phyloP scores from a whole-genome alignment of 2,888 invertebrate species.

The Papilio elwesi region DNA sequence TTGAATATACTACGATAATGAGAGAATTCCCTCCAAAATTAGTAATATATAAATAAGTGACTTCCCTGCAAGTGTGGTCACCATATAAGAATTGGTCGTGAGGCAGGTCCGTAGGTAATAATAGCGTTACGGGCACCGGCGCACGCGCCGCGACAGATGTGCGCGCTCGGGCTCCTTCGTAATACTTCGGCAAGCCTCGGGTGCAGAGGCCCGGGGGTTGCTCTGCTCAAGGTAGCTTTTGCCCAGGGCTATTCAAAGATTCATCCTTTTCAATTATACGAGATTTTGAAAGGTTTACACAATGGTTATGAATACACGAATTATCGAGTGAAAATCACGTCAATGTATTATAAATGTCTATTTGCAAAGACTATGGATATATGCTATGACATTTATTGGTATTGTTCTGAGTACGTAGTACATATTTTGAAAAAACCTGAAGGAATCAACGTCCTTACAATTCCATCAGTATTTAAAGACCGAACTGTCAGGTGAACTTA shows the following conservation, averaged over 20 bases:
- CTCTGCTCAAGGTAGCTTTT: slow-evolving; percentile 5
- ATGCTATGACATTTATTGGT: too few species aligned
- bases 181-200: slow-evolving; percentile 46
- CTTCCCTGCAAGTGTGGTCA: slow-evolving; percentile 2
- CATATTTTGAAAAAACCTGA: too few species aligned
- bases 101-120: slow-evolving; percentile 45
- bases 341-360: too few species aligned
- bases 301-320: too few species aligned
- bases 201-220: slow-evolving; percentile 22
- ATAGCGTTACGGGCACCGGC: slow-evolving; percentile 45
- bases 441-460: too few species aligned
- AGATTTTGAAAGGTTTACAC: background rate
- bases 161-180: slow-evolving; percentile 54
- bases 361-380: too few species aligned
- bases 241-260: slow-evolving; percentile 5
- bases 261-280: slow-evolving; percentile 3
- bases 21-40: too few species aligned
- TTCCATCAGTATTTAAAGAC: too few species aligned
- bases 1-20: too few species aligned
- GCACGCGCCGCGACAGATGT: slow-evolving; percentile 68
- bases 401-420: too few species aligned
- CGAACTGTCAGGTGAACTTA: too few species aligned
- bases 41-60: background rate
- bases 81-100: slow-evolving; percentile 17
- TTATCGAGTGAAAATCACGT: too few species aligned